Percentiles rank a stretch among this genome's conserved stretches.
phyloP scores from a whole-genome alignment of 2,113 vertebrate genomes.

The Passer montanus region DNA sequence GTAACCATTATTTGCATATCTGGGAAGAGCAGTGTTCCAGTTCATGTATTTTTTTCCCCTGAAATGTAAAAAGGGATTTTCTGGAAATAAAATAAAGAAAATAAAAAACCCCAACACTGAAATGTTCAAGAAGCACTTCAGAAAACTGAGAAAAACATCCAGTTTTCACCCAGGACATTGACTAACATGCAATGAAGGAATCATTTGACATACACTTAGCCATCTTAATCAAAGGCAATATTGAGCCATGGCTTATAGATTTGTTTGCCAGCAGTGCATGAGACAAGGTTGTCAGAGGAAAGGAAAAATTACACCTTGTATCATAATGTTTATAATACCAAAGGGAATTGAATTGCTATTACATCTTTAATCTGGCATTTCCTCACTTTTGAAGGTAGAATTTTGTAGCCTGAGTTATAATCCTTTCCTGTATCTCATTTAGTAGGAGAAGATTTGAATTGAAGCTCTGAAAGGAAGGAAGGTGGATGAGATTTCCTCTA shows the following conservation, averaged over 20 bases:
- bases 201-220: background rate
- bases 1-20: background rate
- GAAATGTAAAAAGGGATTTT: background rate
- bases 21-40: background rate
- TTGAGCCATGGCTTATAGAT: background rate
- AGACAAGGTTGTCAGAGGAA: background rate
- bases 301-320: background rate
- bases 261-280: background rate
- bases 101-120: background rate
- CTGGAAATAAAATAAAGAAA: background rate
- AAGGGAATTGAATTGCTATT: constrained; percentile 13
- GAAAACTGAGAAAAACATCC: background rate
- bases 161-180: background rate
- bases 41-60: fast-evolving
- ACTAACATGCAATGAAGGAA: background rate
- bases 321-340: background rate
- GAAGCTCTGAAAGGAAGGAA: background rate
- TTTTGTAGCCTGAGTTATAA: background rate
- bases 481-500: background rate
- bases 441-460: background rate
- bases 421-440: constrained; percentile 5
- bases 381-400: background rate
- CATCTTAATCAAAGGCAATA: background rate
- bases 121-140: background rate
- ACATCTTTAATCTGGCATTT: constrained; percentile 26